phyloP scores from a whole-genome alignment of 2,888 invertebrate genomes.

The Melinaea menophilus region DNA sequence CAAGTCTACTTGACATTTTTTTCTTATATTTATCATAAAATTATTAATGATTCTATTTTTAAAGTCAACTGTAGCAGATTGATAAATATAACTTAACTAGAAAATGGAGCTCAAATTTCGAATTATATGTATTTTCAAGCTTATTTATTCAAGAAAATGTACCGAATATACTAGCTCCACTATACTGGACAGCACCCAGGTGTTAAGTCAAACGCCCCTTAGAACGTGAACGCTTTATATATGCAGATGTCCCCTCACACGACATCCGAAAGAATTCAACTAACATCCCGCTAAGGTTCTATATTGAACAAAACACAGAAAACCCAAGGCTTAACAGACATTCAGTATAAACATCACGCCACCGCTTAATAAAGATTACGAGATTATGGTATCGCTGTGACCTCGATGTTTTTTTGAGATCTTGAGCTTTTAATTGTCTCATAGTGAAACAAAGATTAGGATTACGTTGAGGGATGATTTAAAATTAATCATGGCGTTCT shows the following conservation, averaged over 20 bases:
- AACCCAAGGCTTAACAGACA: slow-evolving; percentile 46
- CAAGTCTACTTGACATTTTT: slow-evolving; percentile 32
- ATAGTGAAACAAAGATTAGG: not conserved
- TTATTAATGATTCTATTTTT: not conserved
- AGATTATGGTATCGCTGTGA: slow-evolving; percentile 31
- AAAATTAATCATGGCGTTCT: not conserved
- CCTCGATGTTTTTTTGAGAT: slow-evolving; percentile 8
- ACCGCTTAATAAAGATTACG: slow-evolving; percentile 51
- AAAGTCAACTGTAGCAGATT: no score
- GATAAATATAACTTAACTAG: no score
- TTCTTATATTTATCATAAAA: not conserved
- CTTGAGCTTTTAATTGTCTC: slow-evolving; percentile 7
- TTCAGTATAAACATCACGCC: slow-evolving; percentile 43
- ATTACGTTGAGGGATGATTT: not conserved
- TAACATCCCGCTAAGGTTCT: slow-evolving; percentile 48
- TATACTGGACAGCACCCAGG: slow-evolving; percentile 38
- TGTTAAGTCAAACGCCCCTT: slow-evolving; percentile 61
- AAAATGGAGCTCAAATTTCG: no score
- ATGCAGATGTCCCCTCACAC: slow-evolving; percentile 61
- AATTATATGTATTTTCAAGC: no score
- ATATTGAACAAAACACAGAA: slow-evolving; percentile 45
- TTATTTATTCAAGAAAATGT: no score
- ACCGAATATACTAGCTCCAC: slow-evolving; percentile 12
- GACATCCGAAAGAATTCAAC: slow-evolving; percentile 57
- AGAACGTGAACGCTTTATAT: slow-evolving; percentile 72